Conservation (phyloP, 64 coral and sea anemone genomes). For the Pocillopora damicornis region DNA sequence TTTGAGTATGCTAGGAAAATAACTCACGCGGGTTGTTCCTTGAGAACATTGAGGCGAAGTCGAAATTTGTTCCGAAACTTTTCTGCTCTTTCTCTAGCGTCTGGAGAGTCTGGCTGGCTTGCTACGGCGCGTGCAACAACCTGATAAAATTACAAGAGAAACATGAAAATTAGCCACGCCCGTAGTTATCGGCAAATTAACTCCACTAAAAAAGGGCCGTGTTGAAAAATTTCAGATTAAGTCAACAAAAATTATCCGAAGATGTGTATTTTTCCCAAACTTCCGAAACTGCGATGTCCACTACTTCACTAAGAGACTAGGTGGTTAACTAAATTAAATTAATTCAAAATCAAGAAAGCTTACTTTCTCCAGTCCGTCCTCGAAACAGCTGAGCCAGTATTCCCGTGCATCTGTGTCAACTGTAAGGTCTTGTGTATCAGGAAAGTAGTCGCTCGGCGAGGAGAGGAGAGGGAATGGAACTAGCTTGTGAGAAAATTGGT, state of each 20-base stretch:
- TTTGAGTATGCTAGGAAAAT: neutral
- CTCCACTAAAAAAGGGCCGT: too few species aligned
- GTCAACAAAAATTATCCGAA: too few species aligned
- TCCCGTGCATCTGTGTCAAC: slow-evolving; percentile 66
- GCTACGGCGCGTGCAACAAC: slow-evolving; percentile 73
- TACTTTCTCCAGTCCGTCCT: slow-evolving; percentile 78
- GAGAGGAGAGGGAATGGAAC: slow-evolving; percentile 72
- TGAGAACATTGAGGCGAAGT: slow-evolving; percentile 59
- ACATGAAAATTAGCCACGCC: neutral
- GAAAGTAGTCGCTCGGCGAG: slow-evolving; percentile 71
- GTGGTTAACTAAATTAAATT: neutral
- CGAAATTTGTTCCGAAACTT: slow-evolving; percentile 87
- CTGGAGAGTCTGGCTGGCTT: slow-evolving; percentile 58
- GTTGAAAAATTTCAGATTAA: too few species aligned
- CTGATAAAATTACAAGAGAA: slow-evolving; percentile 16
- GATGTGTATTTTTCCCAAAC: too few species aligned
- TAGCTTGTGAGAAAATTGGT: slow-evolving; percentile 66
- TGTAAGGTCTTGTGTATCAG: slow-evolving; percentile 90
- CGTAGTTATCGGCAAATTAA: too few species aligned
- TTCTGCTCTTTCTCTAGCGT: slow-evolving; percentile 83
- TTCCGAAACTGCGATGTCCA: too few species aligned
- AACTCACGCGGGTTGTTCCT: slow-evolving; percentile 80
- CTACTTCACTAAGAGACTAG: too few species aligned
- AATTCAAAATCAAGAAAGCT: neutral
- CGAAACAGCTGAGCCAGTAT: slow-evolving; percentile 92